Conservation (phyloP, 2,888 invertebrate genomes). For the Protodeltote pygarga region DNA sequence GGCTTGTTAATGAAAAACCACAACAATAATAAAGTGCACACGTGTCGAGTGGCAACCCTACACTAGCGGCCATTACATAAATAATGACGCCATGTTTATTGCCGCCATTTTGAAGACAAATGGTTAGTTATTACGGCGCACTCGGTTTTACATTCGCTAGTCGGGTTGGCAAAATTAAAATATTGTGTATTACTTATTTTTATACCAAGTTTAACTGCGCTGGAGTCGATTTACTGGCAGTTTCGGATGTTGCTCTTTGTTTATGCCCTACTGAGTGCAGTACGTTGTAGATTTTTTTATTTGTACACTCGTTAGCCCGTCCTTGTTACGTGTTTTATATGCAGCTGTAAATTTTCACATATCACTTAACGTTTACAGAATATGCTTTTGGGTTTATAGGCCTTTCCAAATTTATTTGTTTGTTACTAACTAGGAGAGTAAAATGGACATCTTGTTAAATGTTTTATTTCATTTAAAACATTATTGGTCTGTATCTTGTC, state of each 20-base stretch:
- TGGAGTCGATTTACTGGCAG: constrained; percentile 75
- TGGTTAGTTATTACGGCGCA: constrained; percentile 85
- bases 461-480: constrained; percentile 9
- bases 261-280: constrained; percentile 57
- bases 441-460: constrained; percentile 21
- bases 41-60: constrained; percentile 82
- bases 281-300: constrained; percentile 43
- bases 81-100: constrained; percentile 86
- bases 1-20: constrained; percentile 80
- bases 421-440: constrained; percentile 29
- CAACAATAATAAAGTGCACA: constrained; percentile 82
- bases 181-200: constrained; percentile 85
- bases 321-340: constrained; percentile 46
- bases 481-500: not conserved
- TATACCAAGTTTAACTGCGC: constrained; percentile 76
- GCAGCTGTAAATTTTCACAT: constrained; percentile 66
- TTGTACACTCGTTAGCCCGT: constrained; percentile 18
- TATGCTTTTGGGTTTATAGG: constrained; percentile 37
- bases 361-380: constrained; percentile 60
- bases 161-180: constrained; percentile 83
- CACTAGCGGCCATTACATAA: constrained; percentile 83
- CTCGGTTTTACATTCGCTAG: constrained; percentile 84
- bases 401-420: constrained; percentile 39
- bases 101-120: constrained; percentile 87
- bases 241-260: constrained; percentile 60